A percentile compares a stretch with the other conserved stretches of the same genome.
Conservation (phyloP, 2,888 invertebrate species). For the Drosophila prostipennis region DNA sequence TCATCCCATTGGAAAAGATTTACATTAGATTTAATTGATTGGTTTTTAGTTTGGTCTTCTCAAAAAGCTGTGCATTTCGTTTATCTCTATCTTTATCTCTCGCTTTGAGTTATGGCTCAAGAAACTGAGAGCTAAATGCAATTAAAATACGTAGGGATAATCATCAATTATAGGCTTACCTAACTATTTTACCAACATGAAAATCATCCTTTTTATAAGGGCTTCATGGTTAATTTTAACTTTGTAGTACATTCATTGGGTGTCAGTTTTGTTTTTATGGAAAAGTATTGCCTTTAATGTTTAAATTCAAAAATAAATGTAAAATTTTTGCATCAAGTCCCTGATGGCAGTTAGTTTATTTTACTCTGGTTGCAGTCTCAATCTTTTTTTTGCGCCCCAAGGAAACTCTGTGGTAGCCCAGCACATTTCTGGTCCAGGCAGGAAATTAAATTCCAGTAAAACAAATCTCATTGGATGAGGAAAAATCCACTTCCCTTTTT, state of each 20-base stretch:
- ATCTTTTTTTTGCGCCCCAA: background rate
- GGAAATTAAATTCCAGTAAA: constrained; percentile 28
- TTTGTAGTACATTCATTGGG: background rate
- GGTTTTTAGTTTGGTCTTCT: background rate
- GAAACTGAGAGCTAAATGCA: no score
- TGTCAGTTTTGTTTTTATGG: background rate
- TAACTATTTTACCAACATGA: no score
- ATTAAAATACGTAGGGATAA: no score
- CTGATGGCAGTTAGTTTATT: constrained; percentile 3
- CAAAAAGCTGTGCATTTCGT: background rate
- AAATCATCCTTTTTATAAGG: no score
- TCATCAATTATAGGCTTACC: no score
- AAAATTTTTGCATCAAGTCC: background rate
- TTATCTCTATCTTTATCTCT: no score
- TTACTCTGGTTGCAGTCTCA: no score
- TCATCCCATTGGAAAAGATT: background rate
- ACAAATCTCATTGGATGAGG: constrained; percentile 28
- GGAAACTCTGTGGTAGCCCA: constrained; percentile 8
- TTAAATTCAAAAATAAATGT: background rate
- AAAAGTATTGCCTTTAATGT: background rate
- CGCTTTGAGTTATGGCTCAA: no score
- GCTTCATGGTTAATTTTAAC: background rate
- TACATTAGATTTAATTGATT: background rate
- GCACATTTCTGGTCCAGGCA: constrained; percentile 9
- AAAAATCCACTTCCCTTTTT: background rate